A percentile compares a stretch with the other conserved stretches of the same genome.
Evolutionary conservation across 2,888 invertebrate species (phyloP).

Genomic region (Aelia acuminata): DNA sequence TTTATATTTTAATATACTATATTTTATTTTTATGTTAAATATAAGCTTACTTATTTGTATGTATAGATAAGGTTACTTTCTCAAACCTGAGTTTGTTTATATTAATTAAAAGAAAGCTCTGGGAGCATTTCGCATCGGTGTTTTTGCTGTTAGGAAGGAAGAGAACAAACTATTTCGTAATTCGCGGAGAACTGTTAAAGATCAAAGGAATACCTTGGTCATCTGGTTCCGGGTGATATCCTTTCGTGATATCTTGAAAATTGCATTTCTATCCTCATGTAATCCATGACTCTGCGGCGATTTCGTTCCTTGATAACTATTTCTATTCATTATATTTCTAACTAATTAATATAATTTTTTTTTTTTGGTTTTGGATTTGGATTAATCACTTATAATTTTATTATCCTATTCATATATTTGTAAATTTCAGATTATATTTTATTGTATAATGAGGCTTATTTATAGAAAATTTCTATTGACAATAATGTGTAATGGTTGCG

Average conservation of each 20-base stretch:
- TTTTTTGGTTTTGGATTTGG: too few relatives aligned
- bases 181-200: slow-evolving; percentile 16
- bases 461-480: too few relatives aligned
- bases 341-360: too few relatives aligned
- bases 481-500: too few relatives aligned
- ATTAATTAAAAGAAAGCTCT: background rate
- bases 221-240: slow-evolving; percentile 16
- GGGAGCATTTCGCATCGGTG: background rate
- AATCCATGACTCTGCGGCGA: background rate
- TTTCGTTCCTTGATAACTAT: background rate
- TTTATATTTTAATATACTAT: too few relatives aligned
- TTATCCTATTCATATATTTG: too few relatives aligned
- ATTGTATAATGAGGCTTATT: too few relatives aligned
- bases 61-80: background rate
- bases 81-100: background rate
- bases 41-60: too few relatives aligned
- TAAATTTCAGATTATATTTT: too few relatives aligned
- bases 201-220: slow-evolving; percentile 7
- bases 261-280: background rate
- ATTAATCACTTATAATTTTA: too few relatives aligned
- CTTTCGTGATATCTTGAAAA: slow-evolving; percentile 29
- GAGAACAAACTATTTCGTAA: slow-evolving; percentile 1
- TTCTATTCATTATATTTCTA: too few relatives aligned
- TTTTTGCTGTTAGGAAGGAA: slow-evolving; percentile 10
- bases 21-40: too few relatives aligned